A percentile compares a stretch with the other conserved stretches of the same genome.
Conservation (phyloP, 2,113 vertebrate genomes). For the Sander vitreus region DNA sequence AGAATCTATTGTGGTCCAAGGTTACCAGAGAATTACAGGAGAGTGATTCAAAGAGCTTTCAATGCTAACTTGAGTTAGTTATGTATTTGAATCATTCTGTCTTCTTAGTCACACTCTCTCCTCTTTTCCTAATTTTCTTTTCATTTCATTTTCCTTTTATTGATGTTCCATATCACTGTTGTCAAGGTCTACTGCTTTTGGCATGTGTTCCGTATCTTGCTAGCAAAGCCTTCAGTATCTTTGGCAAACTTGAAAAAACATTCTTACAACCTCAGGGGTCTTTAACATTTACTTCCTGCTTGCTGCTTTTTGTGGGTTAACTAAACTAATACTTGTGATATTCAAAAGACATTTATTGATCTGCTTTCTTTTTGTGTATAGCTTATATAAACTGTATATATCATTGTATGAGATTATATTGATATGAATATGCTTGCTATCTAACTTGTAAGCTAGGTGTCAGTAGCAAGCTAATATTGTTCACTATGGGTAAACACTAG, state of each 20-base stretch:
- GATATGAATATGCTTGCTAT: not conserved
- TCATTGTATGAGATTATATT: not conserved
- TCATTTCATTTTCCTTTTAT: not conserved
- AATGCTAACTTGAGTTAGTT: not conserved
- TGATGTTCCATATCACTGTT: constrained; percentile 2
- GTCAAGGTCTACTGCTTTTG: constrained; percentile 19
- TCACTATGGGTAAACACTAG: not conserved
- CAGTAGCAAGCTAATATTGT: not conserved
- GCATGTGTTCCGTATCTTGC: constrained; percentile 12
- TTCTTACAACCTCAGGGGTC: not conserved
- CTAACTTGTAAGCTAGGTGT: not conserved
- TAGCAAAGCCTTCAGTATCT: not conserved
- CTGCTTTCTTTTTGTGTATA: not conserved
- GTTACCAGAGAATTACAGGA: not conserved
- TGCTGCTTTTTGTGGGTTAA: not conserved
- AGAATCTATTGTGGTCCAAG: not conserved
- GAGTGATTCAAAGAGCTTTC: not conserved
- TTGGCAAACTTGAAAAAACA: constrained; percentile 5
- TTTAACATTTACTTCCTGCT: not conserved
- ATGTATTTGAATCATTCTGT: constrained; percentile 1
- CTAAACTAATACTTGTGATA: not conserved
- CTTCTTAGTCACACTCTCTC: constrained; percentile 4
- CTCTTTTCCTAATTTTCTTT: not conserved
- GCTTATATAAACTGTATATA: not conserved
- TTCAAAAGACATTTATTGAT: not conserved